Percentiles rank a stretch among this genome's conserved stretches.
These are phyloP conservation scores for Periphyllus acericola DNA, from an alignment of 2,888 invertebrate genomes.

Conservation along the genomic window DNA sequence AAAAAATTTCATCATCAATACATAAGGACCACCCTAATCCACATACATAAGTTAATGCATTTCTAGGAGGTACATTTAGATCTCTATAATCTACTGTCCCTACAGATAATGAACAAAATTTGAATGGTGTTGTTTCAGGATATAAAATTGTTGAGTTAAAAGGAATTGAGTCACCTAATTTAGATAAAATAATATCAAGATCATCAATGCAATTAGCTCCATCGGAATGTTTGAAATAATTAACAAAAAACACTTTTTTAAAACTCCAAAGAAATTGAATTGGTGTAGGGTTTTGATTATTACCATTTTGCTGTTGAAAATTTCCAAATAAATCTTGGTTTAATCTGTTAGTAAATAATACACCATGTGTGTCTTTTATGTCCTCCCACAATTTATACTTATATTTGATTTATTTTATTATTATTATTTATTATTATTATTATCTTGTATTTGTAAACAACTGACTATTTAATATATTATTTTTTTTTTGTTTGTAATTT, in stretches of 20 bases:
- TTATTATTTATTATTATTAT: background rate
- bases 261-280: background rate
- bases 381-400: constrained; percentile 25
- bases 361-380: background rate
- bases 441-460: too few species aligned
- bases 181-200: constrained; percentile 37
- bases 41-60: constrained; percentile 41
- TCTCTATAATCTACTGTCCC: constrained; percentile 35
- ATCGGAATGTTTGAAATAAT: constrained; percentile 2
- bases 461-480: too few species aligned
- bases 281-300: constrained; percentile 14
- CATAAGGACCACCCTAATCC: too few species aligned
- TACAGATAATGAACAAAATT: constrained; percentile 18
- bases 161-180: constrained; percentile 9
- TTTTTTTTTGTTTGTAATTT: too few species aligned
- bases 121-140: constrained; percentile 1
- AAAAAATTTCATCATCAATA: too few species aligned
- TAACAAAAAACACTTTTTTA: constrained; percentile 3
- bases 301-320: constrained; percentile 11
- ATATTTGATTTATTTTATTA: background rate
- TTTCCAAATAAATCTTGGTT: constrained; percentile 27
- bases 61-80: constrained; percentile 23
- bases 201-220: constrained; percentile 10
- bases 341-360: constrained; percentile 23
- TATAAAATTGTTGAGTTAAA: constrained; percentile 1